Conservation (phyloP, 2,888 invertebrate genomes). For the Pterostichus madidus region DNA sequence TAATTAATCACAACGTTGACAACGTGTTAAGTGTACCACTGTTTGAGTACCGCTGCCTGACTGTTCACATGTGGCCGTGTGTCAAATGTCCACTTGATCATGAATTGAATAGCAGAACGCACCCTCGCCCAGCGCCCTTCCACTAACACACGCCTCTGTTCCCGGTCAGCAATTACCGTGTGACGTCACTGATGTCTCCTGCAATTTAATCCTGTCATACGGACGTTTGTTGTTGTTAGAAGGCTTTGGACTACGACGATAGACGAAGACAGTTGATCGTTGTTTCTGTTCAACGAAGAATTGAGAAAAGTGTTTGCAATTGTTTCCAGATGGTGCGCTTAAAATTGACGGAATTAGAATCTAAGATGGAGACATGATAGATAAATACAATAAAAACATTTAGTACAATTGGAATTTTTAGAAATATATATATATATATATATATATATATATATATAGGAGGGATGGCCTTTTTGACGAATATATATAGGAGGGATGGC, state of each 20-base stretch:
- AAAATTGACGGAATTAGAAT: too few species aligned
- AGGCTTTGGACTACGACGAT: background rate
- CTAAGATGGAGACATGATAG: too few species aligned
- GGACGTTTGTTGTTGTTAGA: constrained; percentile 17
- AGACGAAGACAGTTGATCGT: background rate
- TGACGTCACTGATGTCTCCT: background rate
- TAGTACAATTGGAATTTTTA: too few species aligned
- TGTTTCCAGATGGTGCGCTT: too few species aligned
- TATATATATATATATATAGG: too few species aligned
- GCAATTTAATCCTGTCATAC: constrained; percentile 55
- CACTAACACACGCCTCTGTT: constrained; percentile 12
- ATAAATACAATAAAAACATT: too few species aligned
- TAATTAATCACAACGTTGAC: constrained; percentile 23
- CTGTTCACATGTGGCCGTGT: constrained; percentile 49
- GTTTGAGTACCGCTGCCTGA: constrained; percentile 43
- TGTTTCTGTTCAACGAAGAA: background rate
- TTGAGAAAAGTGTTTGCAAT: constrained; percentile 3
- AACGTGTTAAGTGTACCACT: background rate
- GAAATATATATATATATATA: too few species aligned
- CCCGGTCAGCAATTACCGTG: constrained; percentile 15
- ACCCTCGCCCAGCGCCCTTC: constrained; percentile 1
- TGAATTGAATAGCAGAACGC: constrained; percentile 58
- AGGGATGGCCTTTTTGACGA: too few species aligned
- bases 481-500: too few species aligned
- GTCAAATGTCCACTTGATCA: constrained; percentile 60